Evolutionary conservation across 1,140 invertebrate species (phyloP), one percentile per base, ranked within the genome.

Genomic region (Magallana gigas): DNA sequence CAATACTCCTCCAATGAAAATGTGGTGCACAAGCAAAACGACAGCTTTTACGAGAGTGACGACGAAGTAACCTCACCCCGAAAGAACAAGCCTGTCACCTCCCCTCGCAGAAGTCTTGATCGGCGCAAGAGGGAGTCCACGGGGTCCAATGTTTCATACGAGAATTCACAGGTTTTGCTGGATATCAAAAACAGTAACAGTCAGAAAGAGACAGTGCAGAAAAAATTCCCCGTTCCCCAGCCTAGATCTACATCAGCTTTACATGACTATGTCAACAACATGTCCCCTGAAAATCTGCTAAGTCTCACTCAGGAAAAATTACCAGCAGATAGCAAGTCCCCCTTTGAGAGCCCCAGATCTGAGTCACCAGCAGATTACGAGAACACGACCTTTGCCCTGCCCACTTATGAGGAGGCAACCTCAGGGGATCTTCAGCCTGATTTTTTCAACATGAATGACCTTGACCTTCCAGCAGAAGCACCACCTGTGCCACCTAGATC

Each of bases 1-100:
- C 89, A 84, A 62, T 82, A 56, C 83, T 91, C 85, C 84, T 83
- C 85, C 29, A 89, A 86, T 85, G 88, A 84, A 59, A 85, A 83
- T 57, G 83, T 85, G 14, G 83, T 62, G 11, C 88, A 84, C 57
- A 83, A 88, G 58, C 85, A 89, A 81, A 87, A 91, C n/a, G 93
- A 94, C 86, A 94, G 93, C 87, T 94, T 94, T 86, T 94, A 94
- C 86, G 93, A 94, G 57, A 93, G 92, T 85, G 92, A 93, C 60
- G 92, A 93, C 8, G 93, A 93, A 36, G 8, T 80, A 60, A 57
- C 87, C 57, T 84, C 86, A 48, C 58, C 64, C 9, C 82, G 84
- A 59, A 29, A 58, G 12, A 56, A 82, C 14, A 90, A 90, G 18
- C 91, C 91, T 68, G 86, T 90, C 29, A 88, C 90, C 12, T 88